Evolutionary conservation across 2,888 invertebrate genomes (phyloP).

Genomic region (Priocnemis perturbator): DNA sequence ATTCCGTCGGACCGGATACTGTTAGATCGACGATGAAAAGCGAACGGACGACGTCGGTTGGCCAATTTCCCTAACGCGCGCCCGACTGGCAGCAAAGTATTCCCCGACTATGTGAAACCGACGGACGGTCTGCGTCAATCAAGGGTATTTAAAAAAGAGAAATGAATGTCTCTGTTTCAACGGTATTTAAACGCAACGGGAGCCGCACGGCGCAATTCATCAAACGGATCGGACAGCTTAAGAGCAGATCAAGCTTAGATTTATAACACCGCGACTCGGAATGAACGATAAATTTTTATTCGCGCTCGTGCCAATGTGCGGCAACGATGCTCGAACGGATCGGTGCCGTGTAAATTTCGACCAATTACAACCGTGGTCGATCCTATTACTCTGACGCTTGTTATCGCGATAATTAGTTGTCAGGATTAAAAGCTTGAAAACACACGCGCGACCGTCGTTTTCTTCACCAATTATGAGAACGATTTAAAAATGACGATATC

Average conservation of each 20-base stretch:
- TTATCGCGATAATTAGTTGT: no score
- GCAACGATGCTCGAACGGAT: background rate
- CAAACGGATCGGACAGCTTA: constrained; percentile 51
- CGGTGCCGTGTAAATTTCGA: no score
- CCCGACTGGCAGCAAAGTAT: background rate
- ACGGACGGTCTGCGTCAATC: constrained; percentile 31
- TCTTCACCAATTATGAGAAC: no score
- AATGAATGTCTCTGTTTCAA: constrained; percentile 31
- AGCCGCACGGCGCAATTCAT: constrained; percentile 36
- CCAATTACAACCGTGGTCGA: no score
- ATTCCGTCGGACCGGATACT: background rate
- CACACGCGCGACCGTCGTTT: no score
- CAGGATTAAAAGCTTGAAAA: no score
- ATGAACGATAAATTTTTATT: constrained; percentile 48
- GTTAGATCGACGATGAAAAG: constrained; percentile 6
- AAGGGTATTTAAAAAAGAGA: constrained; percentile 25
- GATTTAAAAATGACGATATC: no score
- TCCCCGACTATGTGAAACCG: constrained; percentile 15
- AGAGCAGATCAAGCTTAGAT: constrained; percentile 50
- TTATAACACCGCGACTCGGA: constrained; percentile 49
- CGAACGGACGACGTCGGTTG: background rate
- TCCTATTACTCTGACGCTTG: no score
- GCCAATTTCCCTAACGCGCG: constrained; percentile 1
- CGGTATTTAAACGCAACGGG: constrained; percentile 39
- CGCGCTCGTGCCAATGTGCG: background rate